Percentiles rank a stretch among this genome's conserved stretches.
Conservation (phyloP, 2,113 vertebrate genomes). For the Cairina moschata region DNA sequence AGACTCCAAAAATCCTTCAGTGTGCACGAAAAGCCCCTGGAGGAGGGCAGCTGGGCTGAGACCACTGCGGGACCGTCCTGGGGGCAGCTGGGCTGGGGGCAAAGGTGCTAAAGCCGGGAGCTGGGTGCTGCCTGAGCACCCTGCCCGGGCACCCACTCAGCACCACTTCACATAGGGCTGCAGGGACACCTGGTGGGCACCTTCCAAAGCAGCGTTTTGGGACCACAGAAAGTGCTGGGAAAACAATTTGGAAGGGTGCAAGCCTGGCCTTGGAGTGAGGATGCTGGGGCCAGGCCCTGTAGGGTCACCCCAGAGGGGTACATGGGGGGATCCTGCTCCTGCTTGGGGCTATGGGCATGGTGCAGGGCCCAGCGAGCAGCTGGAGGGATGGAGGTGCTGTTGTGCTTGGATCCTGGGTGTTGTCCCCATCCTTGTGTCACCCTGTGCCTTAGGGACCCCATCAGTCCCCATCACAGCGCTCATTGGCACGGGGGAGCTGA, state of each 20-base stretch:
- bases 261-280: not conserved
- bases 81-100: not conserved
- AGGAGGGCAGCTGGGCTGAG: not conserved
- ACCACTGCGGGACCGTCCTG: fast-evolving
- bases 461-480: not conserved
- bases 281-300: not conserved
- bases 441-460: not conserved
- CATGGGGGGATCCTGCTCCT: not conserved
- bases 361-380: not conserved
- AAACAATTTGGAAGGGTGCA: not conserved
- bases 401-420: no score
- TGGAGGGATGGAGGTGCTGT: fast-evolving
- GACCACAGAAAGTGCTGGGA: not conserved
- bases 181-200: not conserved
- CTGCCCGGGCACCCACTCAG: fast-evolving
- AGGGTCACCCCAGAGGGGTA: not conserved
- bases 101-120: not conserved
- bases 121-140: not conserved
- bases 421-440: not conserved
- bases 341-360: not conserved
- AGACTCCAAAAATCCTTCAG: not conserved
- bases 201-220: not conserved
- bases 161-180: fast-evolving
- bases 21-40: not conserved
- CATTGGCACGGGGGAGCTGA: not conserved